Conservation (phyloP, 2,113 vertebrate species). For the Centrocercus urophasianus region DNA sequence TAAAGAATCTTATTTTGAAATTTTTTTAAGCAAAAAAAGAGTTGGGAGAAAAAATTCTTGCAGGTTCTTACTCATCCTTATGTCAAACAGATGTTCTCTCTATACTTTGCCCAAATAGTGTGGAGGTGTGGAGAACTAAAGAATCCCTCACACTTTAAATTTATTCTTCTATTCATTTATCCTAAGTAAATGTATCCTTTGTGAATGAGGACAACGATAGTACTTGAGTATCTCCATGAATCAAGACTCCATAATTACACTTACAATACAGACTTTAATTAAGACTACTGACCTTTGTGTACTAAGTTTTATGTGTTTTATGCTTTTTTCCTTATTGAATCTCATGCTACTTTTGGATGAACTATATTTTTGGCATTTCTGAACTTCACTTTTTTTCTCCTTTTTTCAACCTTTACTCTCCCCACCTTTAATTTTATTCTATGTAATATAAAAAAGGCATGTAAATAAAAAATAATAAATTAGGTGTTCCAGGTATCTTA, state of each 20-base stretch:
- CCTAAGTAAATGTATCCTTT: not conserved
- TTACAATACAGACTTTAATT: not conserved
- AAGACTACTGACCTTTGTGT: not conserved
- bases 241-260: not conserved
- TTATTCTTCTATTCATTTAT: not conserved
- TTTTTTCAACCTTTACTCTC: not conserved
- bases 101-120: not conserved
- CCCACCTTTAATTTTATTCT: not conserved
- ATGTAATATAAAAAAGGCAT: not conserved
- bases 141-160: not conserved
- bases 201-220: not conserved
- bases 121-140: not conserved
- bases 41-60: not conserved
- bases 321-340: not conserved
- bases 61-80: not conserved
- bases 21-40: not conserved
- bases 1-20: not conserved
- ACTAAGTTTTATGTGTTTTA: not conserved
- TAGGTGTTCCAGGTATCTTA: not conserved
- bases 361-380: not conserved
- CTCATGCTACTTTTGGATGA: not conserved
- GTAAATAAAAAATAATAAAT: not conserved
- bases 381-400: not conserved
- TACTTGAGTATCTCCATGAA: not conserved
- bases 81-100: not conserved